phyloP scores from a whole-genome alignment of 2,888 invertebrate genomes.

The Gastracanthus pulcherrimus region DNA sequence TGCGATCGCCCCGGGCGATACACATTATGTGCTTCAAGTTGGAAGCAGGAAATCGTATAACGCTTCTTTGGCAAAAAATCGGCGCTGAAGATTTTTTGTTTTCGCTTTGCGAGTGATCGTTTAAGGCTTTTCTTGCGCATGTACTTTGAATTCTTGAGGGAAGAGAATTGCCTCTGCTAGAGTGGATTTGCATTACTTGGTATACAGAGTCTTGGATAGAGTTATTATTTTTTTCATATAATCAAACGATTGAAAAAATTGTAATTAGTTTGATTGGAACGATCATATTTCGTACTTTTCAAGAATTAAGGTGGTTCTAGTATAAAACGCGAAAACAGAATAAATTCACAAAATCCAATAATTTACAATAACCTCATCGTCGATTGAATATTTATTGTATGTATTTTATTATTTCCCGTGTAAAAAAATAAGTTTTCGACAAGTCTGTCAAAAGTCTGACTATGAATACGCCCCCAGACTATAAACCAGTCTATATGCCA shows the following conservation, averaged over 20 bases:
- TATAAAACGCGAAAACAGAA: too few relatives aligned
- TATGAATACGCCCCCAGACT: too few relatives aligned
- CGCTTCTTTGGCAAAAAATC: slow-evolving; percentile 4
- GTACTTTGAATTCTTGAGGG: background rate
- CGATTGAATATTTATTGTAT: too few relatives aligned
- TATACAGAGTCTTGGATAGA: background rate
- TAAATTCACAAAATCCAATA: too few relatives aligned
- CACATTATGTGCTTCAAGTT: slow-evolving; percentile 34
- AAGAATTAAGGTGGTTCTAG: too few relatives aligned
- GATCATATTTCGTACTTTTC: too few relatives aligned
- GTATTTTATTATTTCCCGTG: too few relatives aligned
- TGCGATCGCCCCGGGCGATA: slow-evolving; percentile 33
- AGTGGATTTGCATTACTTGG: background rate
- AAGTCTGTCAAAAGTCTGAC: too few relatives aligned
- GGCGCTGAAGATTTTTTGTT: background rate
- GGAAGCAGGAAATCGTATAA: slow-evolving; percentile 50
- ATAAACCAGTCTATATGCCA: too few relatives aligned
- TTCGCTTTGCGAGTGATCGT: background rate
- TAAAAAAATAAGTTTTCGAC: too few relatives aligned
- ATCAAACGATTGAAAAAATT: background rate
- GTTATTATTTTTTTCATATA: background rate
- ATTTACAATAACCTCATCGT: too few relatives aligned
- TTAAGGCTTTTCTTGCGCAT: slow-evolving; percentile 9
- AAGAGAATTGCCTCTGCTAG: background rate
- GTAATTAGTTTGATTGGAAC: too few relatives aligned